Evolutionary conservation across 2,113 vertebrate genomes (phyloP).

Genomic region (Ptyas mucosa): DNA sequence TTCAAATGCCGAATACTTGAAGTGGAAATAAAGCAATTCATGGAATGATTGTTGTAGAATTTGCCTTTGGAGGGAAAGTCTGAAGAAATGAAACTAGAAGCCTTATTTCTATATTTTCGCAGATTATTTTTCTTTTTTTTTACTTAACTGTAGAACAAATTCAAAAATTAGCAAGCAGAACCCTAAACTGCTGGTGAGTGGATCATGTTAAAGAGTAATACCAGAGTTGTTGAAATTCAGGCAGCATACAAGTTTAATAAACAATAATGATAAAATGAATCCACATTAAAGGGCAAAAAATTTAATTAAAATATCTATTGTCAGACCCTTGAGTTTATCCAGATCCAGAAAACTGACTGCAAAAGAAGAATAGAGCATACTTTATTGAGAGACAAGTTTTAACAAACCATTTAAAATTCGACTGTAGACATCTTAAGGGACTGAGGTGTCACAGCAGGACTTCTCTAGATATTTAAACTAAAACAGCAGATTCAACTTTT

Average conservation of each 20-base stretch:
- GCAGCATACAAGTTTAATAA: not conserved
- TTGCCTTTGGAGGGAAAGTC: not conserved
- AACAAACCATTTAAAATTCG: not conserved
- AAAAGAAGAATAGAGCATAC: not conserved
- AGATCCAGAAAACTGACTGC: not conserved
- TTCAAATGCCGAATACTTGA: not conserved
- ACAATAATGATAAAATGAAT: not conserved
- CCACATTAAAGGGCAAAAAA: not conserved
- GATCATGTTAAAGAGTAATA: not conserved
- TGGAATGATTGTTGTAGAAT: not conserved
- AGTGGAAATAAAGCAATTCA: not conserved
- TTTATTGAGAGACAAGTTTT: not conserved
- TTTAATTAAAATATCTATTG: not conserved
- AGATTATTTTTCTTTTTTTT: no score
- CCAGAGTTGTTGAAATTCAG: not conserved
- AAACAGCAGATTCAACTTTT: not conserved
- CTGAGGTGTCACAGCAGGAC: not conserved
- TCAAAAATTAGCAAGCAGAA: not conserved
- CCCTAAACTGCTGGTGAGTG: not conserved
- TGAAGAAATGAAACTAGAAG: not conserved
- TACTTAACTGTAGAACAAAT: not conserved
- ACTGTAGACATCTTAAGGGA: not conserved
- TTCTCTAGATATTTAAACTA: not conserved
- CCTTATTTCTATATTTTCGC: not conserved
- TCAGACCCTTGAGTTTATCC: not conserved